phyloP scores from a whole-genome alignment of 2,113 vertebrate species.

The Pterophyllum scalare region DNA sequence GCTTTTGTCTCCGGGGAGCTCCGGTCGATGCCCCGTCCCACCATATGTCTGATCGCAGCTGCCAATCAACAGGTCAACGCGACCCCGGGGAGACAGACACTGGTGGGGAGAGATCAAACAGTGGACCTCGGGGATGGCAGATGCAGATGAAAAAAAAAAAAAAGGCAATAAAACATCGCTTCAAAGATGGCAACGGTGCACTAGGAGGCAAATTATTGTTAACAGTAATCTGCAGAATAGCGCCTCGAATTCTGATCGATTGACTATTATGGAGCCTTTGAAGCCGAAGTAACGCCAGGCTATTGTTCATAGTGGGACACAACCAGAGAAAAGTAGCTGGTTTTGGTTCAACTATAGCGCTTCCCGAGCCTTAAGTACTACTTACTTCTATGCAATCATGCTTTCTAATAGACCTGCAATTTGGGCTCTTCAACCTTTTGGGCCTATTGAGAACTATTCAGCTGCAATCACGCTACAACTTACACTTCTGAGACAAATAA shows the following conservation, averaged over 20 bases:
- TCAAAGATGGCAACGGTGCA: slow-evolving; percentile 79
- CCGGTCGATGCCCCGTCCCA: slow-evolving; percentile 82
- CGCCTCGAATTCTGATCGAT: slow-evolving; percentile 80
- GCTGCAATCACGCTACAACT: slow-evolving; percentile 6
- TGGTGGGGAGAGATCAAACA: slow-evolving; percentile 81
- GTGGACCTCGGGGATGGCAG: slow-evolving; percentile 79
- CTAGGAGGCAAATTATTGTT: slow-evolving; percentile 82
- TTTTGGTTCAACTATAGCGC: slow-evolving; percentile 63
- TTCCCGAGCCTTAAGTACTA: slow-evolving; percentile 68
- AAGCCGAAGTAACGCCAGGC: slow-evolving; percentile 70
- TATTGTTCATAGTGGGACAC: slow-evolving; percentile 75
- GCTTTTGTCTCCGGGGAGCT: slow-evolving; percentile 78
- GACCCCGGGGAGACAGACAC: slow-evolving; percentile 76
- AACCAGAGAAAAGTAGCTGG: slow-evolving; percentile 70
- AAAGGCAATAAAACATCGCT: slow-evolving; percentile 81
- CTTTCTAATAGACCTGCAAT: slow-evolving; percentile 72
- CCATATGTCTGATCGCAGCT: slow-evolving; percentile 84
- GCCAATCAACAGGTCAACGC: slow-evolving; percentile 84
- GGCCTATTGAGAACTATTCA: slow-evolving; percentile 48
- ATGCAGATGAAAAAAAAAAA: slow-evolving; percentile 79
- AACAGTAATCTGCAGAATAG: slow-evolving; percentile 81
- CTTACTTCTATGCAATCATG: slow-evolving; percentile 73
- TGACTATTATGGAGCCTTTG: slow-evolving; percentile 80
- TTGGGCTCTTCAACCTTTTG: slow-evolving; percentile 46
- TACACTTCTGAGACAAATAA: slow-evolving; percentile 16